A percentile compares a stretch with the other conserved stretches of the same genome.
phyloP scores from a whole-genome alignment of 2,113 vertebrate species.

The Leucosticte australis region DNA sequence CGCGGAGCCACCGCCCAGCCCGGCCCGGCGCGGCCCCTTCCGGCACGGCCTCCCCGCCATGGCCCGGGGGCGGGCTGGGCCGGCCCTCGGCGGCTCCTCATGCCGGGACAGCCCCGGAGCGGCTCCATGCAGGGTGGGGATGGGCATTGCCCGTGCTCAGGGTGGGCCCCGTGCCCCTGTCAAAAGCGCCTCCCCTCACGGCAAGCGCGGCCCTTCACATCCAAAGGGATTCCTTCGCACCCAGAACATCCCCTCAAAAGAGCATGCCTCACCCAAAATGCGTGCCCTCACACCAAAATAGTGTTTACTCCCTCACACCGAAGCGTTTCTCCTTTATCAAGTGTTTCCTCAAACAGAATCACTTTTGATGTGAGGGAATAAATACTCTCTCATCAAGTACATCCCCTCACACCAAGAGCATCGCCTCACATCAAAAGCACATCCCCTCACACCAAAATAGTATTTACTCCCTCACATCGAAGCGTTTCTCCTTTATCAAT shows the following conservation, averaged over 20 bases:
- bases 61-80: not conserved
- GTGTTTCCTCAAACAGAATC: too few species aligned
- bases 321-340: not conserved
- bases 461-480: rapidly evolving
- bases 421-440: too few species aligned
- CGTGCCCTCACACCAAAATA: not conserved
- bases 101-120: rapidly evolving
- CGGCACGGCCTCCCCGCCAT: not conserved
- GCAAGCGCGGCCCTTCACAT: rapidly evolving
- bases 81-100: rapidly evolving
- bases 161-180: rapidly evolving
- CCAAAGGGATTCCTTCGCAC: rapidly evolving
- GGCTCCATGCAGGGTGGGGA: rapidly evolving
- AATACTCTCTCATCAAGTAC: rapidly evolving
- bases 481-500: not conserved
- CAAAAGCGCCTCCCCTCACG: not conserved
- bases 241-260: not conserved
- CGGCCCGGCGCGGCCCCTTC: not conserved
- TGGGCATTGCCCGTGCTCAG: rapidly evolving
- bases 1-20: not conserved
- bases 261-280: not conserved
- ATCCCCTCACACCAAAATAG: not conserved
- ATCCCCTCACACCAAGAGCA: not conserved
- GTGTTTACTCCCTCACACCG: not conserved
- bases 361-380: too few species aligned